phyloP scores from a whole-genome alignment of 2,113 vertebrate genomes.

The Anarrhichthys ocellatus region DNA sequence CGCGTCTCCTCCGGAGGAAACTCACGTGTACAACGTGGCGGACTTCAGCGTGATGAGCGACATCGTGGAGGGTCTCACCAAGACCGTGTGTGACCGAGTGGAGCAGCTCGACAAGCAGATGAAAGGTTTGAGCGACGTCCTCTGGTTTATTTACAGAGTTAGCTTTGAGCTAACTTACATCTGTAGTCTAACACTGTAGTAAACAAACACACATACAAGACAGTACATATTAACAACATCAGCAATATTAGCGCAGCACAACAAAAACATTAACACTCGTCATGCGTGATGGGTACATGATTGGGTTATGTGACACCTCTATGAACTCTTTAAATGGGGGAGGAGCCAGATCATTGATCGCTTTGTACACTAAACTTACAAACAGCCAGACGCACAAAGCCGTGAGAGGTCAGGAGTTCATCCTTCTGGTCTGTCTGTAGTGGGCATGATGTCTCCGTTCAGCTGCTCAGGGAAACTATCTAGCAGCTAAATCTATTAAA shows the following conservation, averaged over 20 bases:
- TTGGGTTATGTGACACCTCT: neutral
- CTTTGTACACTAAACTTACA: neutral
- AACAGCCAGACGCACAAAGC: neutral
- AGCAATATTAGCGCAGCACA: no score
- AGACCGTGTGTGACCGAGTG: slow-evolving; percentile 90
- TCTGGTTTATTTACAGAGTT: no score
- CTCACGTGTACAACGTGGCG: slow-evolving; percentile 95
- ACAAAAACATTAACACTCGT: no score
- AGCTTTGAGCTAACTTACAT: neutral
- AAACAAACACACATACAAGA: no score
- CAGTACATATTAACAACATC: no score
- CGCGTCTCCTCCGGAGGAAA: slow-evolving; percentile 91
- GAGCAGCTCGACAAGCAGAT: slow-evolving; percentile 89
- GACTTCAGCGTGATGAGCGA: slow-evolving; percentile 96
- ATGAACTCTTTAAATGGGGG: neutral
- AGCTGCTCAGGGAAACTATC: no score
- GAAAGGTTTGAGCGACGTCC: slow-evolving; percentile 62
- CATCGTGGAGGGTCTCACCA: slow-evolving; percentile 93
- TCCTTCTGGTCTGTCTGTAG: no score
- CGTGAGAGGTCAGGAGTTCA: neutral
- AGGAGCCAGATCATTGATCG: neutral
- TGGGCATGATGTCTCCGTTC: no score
- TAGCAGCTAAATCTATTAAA: neutral
- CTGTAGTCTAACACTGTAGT: no score
- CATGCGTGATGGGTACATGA: no score